phyloP scores from a whole-genome alignment of 1,140 invertebrate genomes.

The Maniola jurtina region DNA sequence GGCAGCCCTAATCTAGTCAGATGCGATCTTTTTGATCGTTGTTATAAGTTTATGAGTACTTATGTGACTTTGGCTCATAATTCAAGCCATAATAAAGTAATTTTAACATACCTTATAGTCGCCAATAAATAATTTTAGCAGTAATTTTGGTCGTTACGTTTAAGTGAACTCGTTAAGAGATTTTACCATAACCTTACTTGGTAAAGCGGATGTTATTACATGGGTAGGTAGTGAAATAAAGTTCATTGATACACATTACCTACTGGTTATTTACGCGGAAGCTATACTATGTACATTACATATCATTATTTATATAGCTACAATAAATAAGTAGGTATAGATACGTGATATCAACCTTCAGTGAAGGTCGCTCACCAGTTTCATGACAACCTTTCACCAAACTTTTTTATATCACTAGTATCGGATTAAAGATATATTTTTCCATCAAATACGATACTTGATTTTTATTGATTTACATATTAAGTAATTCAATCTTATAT shows the following conservation, averaged over 20 bases:
- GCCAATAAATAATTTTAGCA: not conserved
- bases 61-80: too few species aligned
- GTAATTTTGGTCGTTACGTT: not conserved
- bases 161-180: not conserved
- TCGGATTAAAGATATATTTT: not conserved
- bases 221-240: conserved; percentile 15
- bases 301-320: not conserved
- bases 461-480: not conserved
- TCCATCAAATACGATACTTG: not conserved
- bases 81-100: too few species aligned
- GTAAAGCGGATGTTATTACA: conserved; percentile 18
- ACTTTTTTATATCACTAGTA: conserved; percentile 8
- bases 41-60: too few species aligned
- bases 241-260: conserved; percentile 31
- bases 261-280: conserved; percentile 28
- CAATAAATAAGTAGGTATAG: conserved; percentile 5
- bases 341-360: conserved; percentile 29
- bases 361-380: conserved; percentile 33
- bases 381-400: conserved; percentile 35
- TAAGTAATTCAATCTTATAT: too few species aligned
- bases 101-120: too few species aligned
- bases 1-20: too few species aligned
- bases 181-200: conserved; percentile 8
- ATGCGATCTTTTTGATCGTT: too few species aligned
- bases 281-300: conserved; percentile 2